Conservation (phyloP, 2,113 vertebrate species). For the Tetrax tetrax region DNA sequence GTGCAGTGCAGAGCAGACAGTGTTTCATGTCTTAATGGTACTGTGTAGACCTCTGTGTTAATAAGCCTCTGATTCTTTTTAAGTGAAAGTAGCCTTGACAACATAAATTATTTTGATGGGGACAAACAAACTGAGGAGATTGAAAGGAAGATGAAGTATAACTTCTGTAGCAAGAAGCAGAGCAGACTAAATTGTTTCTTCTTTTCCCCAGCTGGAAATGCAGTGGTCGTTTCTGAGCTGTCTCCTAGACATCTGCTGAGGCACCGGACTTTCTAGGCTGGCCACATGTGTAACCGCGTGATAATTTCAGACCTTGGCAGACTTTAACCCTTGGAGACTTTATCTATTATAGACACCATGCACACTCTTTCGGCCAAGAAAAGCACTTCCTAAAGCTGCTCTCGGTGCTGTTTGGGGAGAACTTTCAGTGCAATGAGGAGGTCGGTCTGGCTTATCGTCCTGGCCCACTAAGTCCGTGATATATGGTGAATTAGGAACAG, state of each 20-base stretch:
- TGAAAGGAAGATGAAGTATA: not conserved
- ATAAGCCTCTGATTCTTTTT: not conserved
- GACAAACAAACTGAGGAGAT: not conserved
- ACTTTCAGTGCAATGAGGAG: not conserved
- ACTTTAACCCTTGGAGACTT: not conserved
- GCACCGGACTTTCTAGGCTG: not conserved
- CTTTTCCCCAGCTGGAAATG: not conserved
- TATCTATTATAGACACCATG: fast-evolving
- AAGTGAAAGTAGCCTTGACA: not conserved
- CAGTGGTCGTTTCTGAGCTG: fast-evolving
- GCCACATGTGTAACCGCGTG: fast-evolving
- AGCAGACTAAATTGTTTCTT: not conserved
- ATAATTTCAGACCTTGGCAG: not conserved
- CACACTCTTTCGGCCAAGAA: not conserved
- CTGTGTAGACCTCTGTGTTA: not conserved
- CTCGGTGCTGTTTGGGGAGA: fast-evolving
- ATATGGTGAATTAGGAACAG: not conserved
- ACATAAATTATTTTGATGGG: not conserved
- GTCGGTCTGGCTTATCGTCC: not conserved
- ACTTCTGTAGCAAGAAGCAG: not conserved
- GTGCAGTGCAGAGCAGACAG: not conserved
- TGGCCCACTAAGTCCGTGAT: not conserved
- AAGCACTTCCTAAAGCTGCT: not conserved
- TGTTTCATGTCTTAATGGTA: not conserved
- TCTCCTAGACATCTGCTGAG: not conserved